Evolutionary conservation across 2,888 invertebrate genomes (phyloP), one percentile per base, ranked within the genome.

Genomic region (Amphimallon solstitiale): DNA sequence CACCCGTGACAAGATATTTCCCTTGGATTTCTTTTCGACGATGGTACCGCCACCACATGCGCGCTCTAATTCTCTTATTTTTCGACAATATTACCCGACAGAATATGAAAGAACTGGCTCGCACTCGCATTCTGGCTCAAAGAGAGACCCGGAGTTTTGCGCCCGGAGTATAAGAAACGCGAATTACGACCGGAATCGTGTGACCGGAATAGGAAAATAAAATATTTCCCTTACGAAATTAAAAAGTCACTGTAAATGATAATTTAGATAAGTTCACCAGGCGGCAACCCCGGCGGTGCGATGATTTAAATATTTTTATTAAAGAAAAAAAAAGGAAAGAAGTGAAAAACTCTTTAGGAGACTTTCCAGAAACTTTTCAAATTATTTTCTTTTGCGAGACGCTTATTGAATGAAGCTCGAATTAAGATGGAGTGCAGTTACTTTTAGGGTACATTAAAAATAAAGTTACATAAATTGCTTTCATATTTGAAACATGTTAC

Each of bases 171-270:
- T 19, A 19, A 12, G 12, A 23, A n/a, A 17, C 46, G 48, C n/a
- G 49, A 49, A 62, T 21, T 62, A 62, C 62, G 62, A 37, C 7
- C 35, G 66, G 59, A 40, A 37, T 46, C 35, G 61, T 68, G 71
- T 71, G 72, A 66, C 70, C 66, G 46, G 71, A 71, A 72, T 71
- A 45, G 29, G 66, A 63, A 67, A 68, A 69, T 70, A 65, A 71
- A 70, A 71, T 69, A 70, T 71, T 70, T 72, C 49, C 64, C 35
- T 52, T 34, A 15, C 68, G 52, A 69, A 71, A 71, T 71, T 71
- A 71, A 71, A 72, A 72, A 72, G 70, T 70, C 69, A 59, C 67
- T 21, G 56, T 51, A 66, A 66, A 71, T 72, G 68, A 68, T 71
- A 69, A 70, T 68, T 67, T 62, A 63, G 63, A 62, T 48, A 40